Conservation (phyloP, 2,797 vertebrate species). For the Picus viridis region DNA sequence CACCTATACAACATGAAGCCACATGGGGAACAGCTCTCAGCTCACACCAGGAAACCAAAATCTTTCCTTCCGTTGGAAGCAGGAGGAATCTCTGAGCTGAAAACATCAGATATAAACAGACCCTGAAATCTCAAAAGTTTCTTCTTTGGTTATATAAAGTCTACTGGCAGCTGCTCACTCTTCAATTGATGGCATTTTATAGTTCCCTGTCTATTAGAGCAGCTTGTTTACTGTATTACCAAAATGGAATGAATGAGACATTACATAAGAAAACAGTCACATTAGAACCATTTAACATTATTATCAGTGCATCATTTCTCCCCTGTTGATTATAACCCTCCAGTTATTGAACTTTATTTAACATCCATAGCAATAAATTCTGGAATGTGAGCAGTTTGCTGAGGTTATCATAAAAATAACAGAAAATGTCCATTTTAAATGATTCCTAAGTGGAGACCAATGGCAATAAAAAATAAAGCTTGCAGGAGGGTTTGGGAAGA, state of each 20-base stretch:
- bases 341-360: conserved; percentile 52
- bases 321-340: conserved; percentile 53
- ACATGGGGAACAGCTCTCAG: background rate
- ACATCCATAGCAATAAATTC: conserved; percentile 38
- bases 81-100: background rate
- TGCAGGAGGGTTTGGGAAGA: too few relatives aligned
- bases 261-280: conserved; percentile 36
- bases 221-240: conserved; percentile 43
- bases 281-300: conserved; percentile 38
- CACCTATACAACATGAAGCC: accelerated
- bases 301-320: conserved; percentile 50
- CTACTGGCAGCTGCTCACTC: conserved; percentile 25
- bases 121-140: background rate
- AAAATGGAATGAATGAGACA: conserved; percentile 42
- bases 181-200: conserved; percentile 48
- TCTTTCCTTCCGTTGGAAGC: background rate
- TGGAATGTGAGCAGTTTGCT: conserved; percentile 55
- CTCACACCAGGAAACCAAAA: background rate
- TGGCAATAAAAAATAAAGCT: conserved; percentile 15
- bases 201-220: conserved; percentile 29
- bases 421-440: conserved; percentile 43
- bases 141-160: background rate
- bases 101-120: background rate
- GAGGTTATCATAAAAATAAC: conserved; percentile 55
- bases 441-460: background rate